Conservation (phyloP, 2,888 invertebrate genomes). For the Trachelus tabidus region DNA sequence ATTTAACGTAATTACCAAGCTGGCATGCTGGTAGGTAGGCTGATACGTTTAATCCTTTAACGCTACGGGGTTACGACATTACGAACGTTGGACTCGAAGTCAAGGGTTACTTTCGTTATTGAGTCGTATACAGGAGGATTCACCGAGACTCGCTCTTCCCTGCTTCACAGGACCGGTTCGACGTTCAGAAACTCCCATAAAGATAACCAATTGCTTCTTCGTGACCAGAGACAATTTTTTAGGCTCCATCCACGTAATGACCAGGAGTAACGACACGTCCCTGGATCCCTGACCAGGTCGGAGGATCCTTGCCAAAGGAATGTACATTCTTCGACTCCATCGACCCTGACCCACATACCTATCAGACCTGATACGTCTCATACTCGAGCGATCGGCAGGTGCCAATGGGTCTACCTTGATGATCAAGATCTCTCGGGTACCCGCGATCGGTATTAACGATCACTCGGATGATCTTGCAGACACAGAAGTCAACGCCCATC, state of each 20-base stretch:
- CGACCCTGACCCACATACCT: neutral
- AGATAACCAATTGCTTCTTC: neutral
- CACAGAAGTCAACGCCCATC: conserved; percentile 41
- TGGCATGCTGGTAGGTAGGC: conserved; percentile 24
- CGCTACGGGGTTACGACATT: conserved; percentile 1
- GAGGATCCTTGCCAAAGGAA: neutral
- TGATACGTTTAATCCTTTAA: conserved; percentile 6
- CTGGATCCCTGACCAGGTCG: neutral
- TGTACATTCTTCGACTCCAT: neutral
- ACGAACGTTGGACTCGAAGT: neutral
- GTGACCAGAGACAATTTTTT: neutral
- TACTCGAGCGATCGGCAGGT: neutral
- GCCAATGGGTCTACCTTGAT: neutral
- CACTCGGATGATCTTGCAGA: neutral
- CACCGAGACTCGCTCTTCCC: neutral
- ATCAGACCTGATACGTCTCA: neutral
- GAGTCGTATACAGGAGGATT: neutral
- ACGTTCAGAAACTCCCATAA: neutral
- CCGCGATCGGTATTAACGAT: neutral
- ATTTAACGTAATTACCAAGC: conserved; percentile 55
- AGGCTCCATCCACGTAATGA: neutral
- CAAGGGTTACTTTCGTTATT: conserved; percentile 1
- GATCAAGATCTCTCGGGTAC: neutral
- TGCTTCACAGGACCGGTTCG: neutral
- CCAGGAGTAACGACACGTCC: neutral